Evolutionary conservation across 2,113 vertebrate genomes (phyloP), one percentile per base, ranked within the genome.

Genomic region (Electrona antarctica): DNA sequence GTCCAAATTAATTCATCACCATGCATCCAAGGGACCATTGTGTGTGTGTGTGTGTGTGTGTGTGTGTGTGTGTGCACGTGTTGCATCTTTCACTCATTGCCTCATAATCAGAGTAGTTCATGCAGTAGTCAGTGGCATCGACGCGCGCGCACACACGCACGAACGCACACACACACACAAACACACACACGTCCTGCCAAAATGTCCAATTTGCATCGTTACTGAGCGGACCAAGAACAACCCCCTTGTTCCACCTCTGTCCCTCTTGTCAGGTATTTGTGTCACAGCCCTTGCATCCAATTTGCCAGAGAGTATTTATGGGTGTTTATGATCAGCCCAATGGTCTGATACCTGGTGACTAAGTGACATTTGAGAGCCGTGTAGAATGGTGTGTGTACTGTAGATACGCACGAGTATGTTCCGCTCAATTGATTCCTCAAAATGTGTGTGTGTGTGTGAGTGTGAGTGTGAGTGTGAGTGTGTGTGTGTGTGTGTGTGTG

Each of bases 1-100:
- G 1, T 54, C 69, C 49, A 58, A 76, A 64, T 77, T 74, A 80
- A 87, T 90, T 65, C 72, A 85, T 86, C 80, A 85, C 85, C 80
- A 85, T 45, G 8, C 56, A 79, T 57, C 64, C 71, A 48, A 6
- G 58, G 67, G 69, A 68, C 28, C 7, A 52, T 29, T 33, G 50
- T 55, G 72, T 0, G 51, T 50, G 58, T 57, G 62, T 49, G 46
- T 47, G 46, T 33, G 29, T 33, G 29, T 13, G 49, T 7, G 62
- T 7, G 14, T 3, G 60, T 13, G 59, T 6, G 29, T 11, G 59
- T 41, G 59, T 21, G 14, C 11, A 74, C 57, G 57, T 73, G 61
- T 73, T 72, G 58, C 62, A 69, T 81, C 80, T 64, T 59, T 71
- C 62, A 75, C 71, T 33, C n/a, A n/a, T n/a, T n/a, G n/a, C 0